These are phyloP conservation scores for Lingula anatina DNA, from an alignment of 2,888 invertebrate species.

Conservation along the genomic window DNA sequence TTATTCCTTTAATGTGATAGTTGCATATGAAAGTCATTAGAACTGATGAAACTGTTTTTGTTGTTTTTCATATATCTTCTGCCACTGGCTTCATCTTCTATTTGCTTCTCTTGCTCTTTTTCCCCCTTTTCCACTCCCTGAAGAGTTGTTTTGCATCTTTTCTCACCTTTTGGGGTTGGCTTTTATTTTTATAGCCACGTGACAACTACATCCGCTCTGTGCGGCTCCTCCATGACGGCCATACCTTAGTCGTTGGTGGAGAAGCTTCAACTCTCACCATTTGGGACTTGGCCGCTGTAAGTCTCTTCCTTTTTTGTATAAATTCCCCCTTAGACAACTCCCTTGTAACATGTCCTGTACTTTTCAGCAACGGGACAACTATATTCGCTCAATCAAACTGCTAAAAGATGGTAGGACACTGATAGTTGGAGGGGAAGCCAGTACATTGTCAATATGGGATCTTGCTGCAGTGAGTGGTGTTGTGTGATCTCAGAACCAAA, in stretches of 20 bases:
- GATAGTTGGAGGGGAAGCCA: conserved; percentile 94
- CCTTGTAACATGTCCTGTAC: too few species aligned
- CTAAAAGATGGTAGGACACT: conserved; percentile 86
- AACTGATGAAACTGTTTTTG: too few species aligned
- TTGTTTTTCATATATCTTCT: too few species aligned
- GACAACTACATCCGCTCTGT: conserved; percentile 96
- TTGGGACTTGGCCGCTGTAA: conserved; percentile 82
- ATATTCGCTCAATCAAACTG: conserved; percentile 92
- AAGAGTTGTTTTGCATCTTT: too few species aligned
- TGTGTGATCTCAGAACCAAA: background rate
- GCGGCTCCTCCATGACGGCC: conserved; percentile 84
- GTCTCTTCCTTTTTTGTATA: too few species aligned
- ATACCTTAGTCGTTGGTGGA: conserved; percentile 92
- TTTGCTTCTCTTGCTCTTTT: too few species aligned
- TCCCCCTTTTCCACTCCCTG: too few species aligned
- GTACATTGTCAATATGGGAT: conserved; percentile 94
- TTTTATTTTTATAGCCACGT: conserved; percentile 64
- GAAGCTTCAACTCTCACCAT: conserved; percentile 92
- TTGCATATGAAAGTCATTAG: too few species aligned
- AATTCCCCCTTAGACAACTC: too few species aligned
- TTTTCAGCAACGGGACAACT: conserved; percentile 84
- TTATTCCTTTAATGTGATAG: too few species aligned
- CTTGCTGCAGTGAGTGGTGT: conserved; percentile 63
- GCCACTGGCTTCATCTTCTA: too few species aligned
- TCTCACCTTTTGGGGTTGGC: too few species aligned